These are phyloP conservation scores for Forbesichthys papilliferus DNA, from an alignment of 2,113 vertebrate genomes.

Conservation along the genomic window DNA sequence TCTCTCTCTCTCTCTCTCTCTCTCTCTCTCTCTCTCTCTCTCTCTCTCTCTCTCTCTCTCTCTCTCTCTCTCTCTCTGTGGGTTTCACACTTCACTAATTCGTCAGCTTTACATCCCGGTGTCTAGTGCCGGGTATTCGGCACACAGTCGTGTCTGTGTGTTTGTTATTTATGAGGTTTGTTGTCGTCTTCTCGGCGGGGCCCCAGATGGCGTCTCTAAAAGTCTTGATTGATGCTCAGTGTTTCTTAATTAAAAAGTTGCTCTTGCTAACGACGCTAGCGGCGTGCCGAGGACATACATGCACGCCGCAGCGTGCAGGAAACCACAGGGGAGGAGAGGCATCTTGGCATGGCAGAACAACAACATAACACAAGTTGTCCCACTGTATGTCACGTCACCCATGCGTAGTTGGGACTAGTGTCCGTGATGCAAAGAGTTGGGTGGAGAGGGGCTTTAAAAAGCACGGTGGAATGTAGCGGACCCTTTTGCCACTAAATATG, in stretches of 20 bases:
- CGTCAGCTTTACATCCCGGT: constrained; percentile 34
- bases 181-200: constrained; percentile 64
- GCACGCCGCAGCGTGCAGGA: constrained; percentile 16
- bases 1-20: background rate
- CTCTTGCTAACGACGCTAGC: constrained; percentile 59
- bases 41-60: background rate
- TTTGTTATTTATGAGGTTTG: constrained; percentile 69
- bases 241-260: constrained; percentile 79
- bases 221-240: constrained; percentile 76
- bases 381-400: no score
- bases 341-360: no score
- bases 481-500: no score
- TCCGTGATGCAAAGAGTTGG: no score
- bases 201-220: constrained; percentile 76
- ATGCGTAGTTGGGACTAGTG: no score
- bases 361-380: no score
- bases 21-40: background rate
- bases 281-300: constrained; percentile 21
- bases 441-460: no score
- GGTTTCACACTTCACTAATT: constrained; percentile 43
- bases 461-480: no score
- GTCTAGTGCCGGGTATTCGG: background rate
- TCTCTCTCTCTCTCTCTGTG: background rate
- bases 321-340: constrained; percentile 14
- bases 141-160: constrained; percentile 30